Evolutionary conservation across 2,888 invertebrate genomes (phyloP).

Genomic region (Hyles lineata): DNA sequence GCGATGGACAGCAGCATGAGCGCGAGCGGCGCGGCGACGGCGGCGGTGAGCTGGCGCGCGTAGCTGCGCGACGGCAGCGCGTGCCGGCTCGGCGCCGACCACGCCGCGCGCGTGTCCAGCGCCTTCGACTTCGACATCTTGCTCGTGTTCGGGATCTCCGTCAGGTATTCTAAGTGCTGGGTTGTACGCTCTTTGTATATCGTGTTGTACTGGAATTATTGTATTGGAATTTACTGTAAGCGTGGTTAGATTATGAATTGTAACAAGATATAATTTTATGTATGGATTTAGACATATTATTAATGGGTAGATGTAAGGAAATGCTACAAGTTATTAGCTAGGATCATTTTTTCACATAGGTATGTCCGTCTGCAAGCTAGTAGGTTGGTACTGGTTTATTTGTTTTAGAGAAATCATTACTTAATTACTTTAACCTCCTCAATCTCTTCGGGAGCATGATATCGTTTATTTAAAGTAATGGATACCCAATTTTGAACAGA

Average conservation of each 20-base stretch:
- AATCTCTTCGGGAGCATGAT: too few relatives aligned
- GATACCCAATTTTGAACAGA: too few relatives aligned
- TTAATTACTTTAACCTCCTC: too few relatives aligned
- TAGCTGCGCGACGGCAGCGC: constrained; percentile 89
- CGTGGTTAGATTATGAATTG: background rate
- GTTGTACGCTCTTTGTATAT: constrained; percentile 68
- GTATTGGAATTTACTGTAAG: background rate
- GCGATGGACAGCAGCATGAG: constrained; percentile 87
- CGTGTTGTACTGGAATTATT: constrained; percentile 70
- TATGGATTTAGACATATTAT: too few relatives aligned
- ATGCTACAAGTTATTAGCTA: too few relatives aligned
- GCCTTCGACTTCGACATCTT: constrained; percentile 48
- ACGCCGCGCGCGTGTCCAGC: constrained; percentile 64
- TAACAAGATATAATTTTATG: too few relatives aligned
- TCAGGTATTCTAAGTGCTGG: constrained; percentile 67
- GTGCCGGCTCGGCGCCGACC: constrained; percentile 86
- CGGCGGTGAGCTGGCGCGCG: constrained; percentile 87
- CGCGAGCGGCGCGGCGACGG: constrained; percentile 88
- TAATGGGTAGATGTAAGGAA: too few relatives aligned
- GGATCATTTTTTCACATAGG: too few relatives aligned
- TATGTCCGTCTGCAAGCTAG: too few relatives aligned
- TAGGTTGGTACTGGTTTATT: too few relatives aligned
- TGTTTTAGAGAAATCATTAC: too few relatives aligned
- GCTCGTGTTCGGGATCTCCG: constrained; percentile 56
- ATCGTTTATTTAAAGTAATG: too few relatives aligned